Base-by-base conservation (phyloP, 2,797 vertebrate species). In the Champsocephalus esox region DNA sequence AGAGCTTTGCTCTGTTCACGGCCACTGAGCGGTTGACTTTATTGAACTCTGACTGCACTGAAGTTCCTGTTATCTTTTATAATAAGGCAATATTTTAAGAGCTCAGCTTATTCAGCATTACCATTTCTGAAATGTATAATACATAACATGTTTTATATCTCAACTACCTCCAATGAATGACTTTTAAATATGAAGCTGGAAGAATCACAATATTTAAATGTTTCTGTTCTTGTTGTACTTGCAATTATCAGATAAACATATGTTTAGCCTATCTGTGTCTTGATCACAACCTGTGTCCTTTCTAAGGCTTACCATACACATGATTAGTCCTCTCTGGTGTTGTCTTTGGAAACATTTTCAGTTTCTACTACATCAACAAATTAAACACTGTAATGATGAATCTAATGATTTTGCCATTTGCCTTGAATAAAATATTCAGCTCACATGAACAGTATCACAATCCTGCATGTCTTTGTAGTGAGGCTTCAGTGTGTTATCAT, bases 1-100 rank as follows among this genome's bases (percentile, higher is more conserved):
- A 82, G 43, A 67, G 66, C 44, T 63, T 52, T 75, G 63, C 50
- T 74, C 46, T 49, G 70, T 71, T 64, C 58, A 57, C 73, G 60
- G n/a, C 44, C 41, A 34, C 64, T 68, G 69, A 70, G 51, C 56
- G 45, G 24, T 19, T 6, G 41, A 49, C 13, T 56, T 64, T 13
- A 32, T 16, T 17, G 2, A 21, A 67, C 13, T 32, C 2, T 8
- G 8, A 54, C 32, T 54, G 12, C 24, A 28, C 24, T 55, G 2
- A 17, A 17, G 16, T 38, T 9, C 4, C 4, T 16, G 9, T 50
- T 12, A 28, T 11, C 34, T 38, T 38, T 38, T 38, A 38, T 38
- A 38, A 38, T 38, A 28, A 28, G 4, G 28, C 28, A 28, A 28
- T 28, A 28, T 28, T 6, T 51, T 2, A 21, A 51, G 54, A 28